Conservation (phyloP, 2,888 invertebrate genomes). For the Mythimna loreyi region DNA sequence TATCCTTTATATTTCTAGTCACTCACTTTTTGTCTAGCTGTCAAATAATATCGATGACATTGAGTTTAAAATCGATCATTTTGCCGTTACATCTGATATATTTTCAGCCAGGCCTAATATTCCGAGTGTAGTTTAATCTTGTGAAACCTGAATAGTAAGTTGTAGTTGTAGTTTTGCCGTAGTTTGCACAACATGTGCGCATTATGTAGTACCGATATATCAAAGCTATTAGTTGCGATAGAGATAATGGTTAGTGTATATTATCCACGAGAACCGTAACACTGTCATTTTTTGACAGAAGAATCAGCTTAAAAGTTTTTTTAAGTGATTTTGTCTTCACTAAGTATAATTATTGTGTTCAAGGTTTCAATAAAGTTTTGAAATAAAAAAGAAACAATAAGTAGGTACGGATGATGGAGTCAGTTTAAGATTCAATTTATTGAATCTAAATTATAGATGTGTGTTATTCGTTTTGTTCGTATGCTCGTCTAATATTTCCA, state of each 20-base stretch:
- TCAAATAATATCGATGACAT: too few relatives aligned
- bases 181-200: conserved; percentile 48
- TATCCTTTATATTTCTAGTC: too few relatives aligned
- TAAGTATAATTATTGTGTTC: conserved; percentile 11
- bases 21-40: too few relatives aligned
- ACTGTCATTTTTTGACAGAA: conserved; percentile 35
- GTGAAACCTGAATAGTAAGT: conserved; percentile 45
- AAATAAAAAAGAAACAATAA: conserved; percentile 10
- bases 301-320: conserved; percentile 20
- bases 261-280: conserved; percentile 37
- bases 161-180: conserved; percentile 14
- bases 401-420: neutral
- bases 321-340: conserved; percentile 20
- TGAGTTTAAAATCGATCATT: too few relatives aligned
- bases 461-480: neutral
- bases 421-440: neutral
- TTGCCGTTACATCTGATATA: too few relatives aligned
- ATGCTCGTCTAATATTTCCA: neutral
- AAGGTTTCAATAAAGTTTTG: conserved; percentile 18
- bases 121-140: conserved; percentile 18
- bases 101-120: conserved; percentile 41
- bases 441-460: neutral
- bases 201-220: conserved; percentile 55
- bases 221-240: conserved; percentile 43
- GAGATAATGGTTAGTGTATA: conserved; percentile 49